phyloP scores from a whole-genome alignment of 2,888 invertebrate genomes.

The Malacosoma neustria region DNA sequence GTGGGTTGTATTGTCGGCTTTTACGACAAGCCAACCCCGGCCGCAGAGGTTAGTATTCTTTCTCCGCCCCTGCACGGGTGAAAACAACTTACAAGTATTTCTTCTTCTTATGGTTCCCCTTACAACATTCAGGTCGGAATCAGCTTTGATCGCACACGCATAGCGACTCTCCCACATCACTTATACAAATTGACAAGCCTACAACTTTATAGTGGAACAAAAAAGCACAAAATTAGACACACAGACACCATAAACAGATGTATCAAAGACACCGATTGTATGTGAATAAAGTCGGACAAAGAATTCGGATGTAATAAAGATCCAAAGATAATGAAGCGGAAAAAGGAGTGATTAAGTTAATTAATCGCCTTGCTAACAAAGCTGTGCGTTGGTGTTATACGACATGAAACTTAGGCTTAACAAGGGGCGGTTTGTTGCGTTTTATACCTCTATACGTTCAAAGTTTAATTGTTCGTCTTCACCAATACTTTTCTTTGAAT shows the following conservation, averaged over 20 bases:
- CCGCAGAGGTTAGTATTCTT: too few species aligned
- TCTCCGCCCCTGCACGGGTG: too few species aligned
- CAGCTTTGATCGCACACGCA: too few species aligned
- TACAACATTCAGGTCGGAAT: too few species aligned
- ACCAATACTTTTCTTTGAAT: too few species aligned
- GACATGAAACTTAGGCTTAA: background rate
- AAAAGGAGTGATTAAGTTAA: conserved; percentile 41
- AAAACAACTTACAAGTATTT: too few species aligned
- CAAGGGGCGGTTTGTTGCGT: background rate
- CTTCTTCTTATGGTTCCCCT: too few species aligned
- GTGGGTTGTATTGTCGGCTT: too few species aligned
- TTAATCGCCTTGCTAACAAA: conserved; percentile 23
- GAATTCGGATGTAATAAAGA: conserved; percentile 28
- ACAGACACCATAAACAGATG: background rate
- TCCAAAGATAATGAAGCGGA: conserved; percentile 36
- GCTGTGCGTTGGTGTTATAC: background rate
- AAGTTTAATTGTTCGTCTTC: too few species aligned
- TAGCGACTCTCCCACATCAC: background rate
- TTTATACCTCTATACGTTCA: too few species aligned
- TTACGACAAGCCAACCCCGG: too few species aligned
- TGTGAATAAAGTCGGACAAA: background rate
- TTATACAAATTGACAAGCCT: background rate
- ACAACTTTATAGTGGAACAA: background rate
- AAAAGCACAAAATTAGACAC: background rate
- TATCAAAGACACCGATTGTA: background rate